Evolutionary conservation across 2,113 vertebrate species (phyloP).

Genomic region (Hemiscyllium ocellatum): DNA sequence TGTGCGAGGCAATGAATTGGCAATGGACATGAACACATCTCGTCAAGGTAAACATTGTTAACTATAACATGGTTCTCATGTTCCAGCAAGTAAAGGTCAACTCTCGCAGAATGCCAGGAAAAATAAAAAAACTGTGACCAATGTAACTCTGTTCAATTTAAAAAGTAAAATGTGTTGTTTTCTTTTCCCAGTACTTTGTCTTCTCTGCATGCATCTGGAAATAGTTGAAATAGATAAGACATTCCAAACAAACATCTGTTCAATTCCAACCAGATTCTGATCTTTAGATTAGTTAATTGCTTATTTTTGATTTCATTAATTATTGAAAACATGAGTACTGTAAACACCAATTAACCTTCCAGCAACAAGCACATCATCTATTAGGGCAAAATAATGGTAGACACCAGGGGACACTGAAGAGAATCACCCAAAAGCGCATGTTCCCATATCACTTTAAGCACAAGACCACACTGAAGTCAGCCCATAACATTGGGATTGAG

Average conservation of each 20-base stretch:
- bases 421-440: neutral
- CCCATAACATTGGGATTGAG: too few relatives aligned
- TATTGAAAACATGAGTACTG: neutral
- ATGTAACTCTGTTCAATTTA: neutral
- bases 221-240: neutral
- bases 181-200: neutral
- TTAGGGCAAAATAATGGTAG: neutral
- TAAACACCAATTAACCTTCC: neutral
- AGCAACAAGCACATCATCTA: neutral
- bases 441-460: neutral
- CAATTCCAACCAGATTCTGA: neutral
- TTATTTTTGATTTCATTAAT: neutral
- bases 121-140: neutral
- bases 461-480: neutral
- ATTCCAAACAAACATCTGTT: neutral
- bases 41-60: neutral
- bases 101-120: neutral
- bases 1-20: neutral
- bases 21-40: neutral
- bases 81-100: neutral
- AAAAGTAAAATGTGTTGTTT: neutral
- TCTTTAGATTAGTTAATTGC: neutral
- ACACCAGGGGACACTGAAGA: neutral
- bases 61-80: neutral
- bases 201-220: neutral